Evolutionary conservation across 2,113 vertebrate genomes (phyloP).

Genomic region (Ranitomeya variabilis): DNA sequence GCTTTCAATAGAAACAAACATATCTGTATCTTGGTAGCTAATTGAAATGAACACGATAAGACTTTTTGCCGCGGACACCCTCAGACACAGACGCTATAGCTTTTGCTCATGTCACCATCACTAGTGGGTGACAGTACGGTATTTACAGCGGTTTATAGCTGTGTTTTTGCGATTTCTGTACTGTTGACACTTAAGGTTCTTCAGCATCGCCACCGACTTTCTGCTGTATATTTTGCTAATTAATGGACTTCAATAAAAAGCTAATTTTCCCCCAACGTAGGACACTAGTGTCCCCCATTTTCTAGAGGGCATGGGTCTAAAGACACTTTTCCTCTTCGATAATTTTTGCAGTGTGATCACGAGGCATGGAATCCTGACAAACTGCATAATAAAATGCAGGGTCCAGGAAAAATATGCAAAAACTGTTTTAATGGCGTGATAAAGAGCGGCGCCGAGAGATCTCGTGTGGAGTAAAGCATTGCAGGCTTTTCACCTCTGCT

Average conservation of each 20-base stretch:
- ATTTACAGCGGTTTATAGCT: too few relatives aligned
- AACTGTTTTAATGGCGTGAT: slow-evolving; percentile 16
- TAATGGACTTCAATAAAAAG: not conserved
- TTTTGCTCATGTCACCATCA: too few relatives aligned
- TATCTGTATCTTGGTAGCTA: too few relatives aligned
- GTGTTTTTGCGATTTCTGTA: not conserved
- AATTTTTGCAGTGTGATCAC: not conserved
- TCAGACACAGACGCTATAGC: too few relatives aligned
- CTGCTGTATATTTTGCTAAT: not conserved
- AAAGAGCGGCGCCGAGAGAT: slow-evolving; percentile 1
- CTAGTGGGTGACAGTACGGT: too few relatives aligned
- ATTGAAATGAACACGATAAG: too few relatives aligned
- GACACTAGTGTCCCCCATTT: not conserved
- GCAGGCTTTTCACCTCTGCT: not conserved
- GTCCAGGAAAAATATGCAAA: not conserved
- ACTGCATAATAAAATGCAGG: not conserved
- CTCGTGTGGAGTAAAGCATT: slow-evolving; percentile 20
- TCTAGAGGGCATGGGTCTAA: not conserved
- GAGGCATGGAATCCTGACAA: not conserved
- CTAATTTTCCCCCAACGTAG: not conserved
- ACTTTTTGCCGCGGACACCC: too few relatives aligned
- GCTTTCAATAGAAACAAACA: too few relatives aligned
- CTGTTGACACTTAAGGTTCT: not conserved
- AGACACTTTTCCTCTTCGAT: not conserved
- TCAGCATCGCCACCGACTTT: too few relatives aligned